Base-by-base conservation (phyloP, 1,140 invertebrate genomes). In the Archivesica marissinica region DNA sequence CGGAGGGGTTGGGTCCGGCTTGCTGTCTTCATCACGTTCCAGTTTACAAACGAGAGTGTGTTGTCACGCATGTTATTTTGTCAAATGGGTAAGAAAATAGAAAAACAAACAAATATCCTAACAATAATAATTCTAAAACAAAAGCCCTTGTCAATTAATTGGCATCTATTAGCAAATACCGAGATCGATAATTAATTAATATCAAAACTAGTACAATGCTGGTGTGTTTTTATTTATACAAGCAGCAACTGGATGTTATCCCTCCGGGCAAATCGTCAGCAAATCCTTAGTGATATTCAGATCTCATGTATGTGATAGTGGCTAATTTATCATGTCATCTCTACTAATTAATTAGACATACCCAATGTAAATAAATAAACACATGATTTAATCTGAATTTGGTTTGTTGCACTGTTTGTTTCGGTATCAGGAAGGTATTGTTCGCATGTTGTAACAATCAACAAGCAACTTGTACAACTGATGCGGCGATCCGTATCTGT, bases 261-360 rank as follows among this genome's bases (percentile, higher is more conserved):
- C 35, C 66, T 41, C 1, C 4, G 11, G 66, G 66, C 66, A 41
- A 25, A 38, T 30, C n/a, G 9, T 47, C 6, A 3, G 23, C 38
- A n/a, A 44, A 9, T 23, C 15, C 20, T 47, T 11, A 28, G 6
- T n/a, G 66, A 15, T 17, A 47, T 6, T 2, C 39, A 23, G 66
- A 70, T 70, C 33, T 2, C 38, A 38, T 39, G 25, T 41, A 44
- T 44, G 20, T 25, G 66, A 44, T 70, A 70, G 35, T 70, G 66
- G 47, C 66, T 41, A 66, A 41, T 70, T 47, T 70, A 70, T 70
- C 66, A 44, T 35, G 39, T 47, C 66, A 70, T 44, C 66, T 41
- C 7, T 47, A 47, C 66, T 28, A 70, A 44, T 70, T 70, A 70
- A 70, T 70, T 70, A 70, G 66, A 47, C 39, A 70, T 41, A 25